Base-by-base conservation (phyloP, 2,113 vertebrate species). In the Tympanuchus pallidicinctus region DNA sequence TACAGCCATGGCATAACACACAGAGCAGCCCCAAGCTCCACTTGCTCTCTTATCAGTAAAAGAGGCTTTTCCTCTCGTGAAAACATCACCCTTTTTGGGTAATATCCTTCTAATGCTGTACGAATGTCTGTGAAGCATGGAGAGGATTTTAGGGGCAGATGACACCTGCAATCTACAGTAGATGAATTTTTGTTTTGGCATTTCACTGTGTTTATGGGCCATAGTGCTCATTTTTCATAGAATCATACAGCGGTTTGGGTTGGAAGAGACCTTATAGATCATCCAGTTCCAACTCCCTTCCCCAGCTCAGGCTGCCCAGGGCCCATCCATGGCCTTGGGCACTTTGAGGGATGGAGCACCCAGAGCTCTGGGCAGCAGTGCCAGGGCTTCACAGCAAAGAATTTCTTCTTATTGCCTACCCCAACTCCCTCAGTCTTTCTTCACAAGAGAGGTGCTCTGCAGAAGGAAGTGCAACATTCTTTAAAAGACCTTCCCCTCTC, bases 101-200 rank as follows among this genome's bases (percentile, higher is more conserved):
- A 74, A 76, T 22, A 48, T 48, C 32, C 34, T 86, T 74, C 52
- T 8, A 15, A 34, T 10, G 13, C 28, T 77, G 32, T 24, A 22
- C 54, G n/a, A 72, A 56, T 2, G 2, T 11, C 8, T 65, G 67
- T 34, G 25, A 13, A 0, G 0, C 14, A 15, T 6, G 38, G 43
- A 88, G 69, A 85, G 27, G 12, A 42, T 59, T 36, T 54, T 36
- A 69, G 20, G 48, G n/a, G 59, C 18, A 65, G 5, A 56, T 30
- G 25, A 36, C 3, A 67, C 11, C 11, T 64, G 15, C 24, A 65
- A 14, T 16, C 8, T 11, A 38, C 27, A 6, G 40, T 10, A 57
- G 28, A 47, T 25, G 12, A 14, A 47, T 48, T 89, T 89, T 69
- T 80, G 52, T 73, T 27, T 60, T 50, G 6, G 1, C 36, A 60